Evolutionary conservation across 2,113 vertebrate species (phyloP), one percentile per base, ranked within the genome.

Genomic region (Clarias magur): DNA sequence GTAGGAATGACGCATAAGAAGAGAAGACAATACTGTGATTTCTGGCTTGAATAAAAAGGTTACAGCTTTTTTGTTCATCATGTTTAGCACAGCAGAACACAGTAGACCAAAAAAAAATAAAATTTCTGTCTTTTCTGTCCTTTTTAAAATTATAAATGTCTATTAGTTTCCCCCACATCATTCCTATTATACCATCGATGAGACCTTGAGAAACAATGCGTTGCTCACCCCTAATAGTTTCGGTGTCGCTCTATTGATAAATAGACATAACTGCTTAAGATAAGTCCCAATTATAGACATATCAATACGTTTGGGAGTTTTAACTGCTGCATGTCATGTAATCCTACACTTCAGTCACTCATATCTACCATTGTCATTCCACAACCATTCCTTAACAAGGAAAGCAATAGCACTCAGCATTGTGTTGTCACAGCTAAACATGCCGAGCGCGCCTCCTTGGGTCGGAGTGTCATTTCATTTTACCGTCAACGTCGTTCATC

Each of bases 381-480:
- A 53, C 25, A 60, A 67, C 67, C 83, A 34, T 57, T 89, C 48
- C 38, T 48, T 88, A 75, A 88, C 57, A 68, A 84, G 85, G 84
- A 88, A n/a, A 83, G 79, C 57, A 85, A 62, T 65, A 23, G 81
- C 72, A 21, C 81, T 78, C 34, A 67, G 59, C 57, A 68, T 78
- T 88, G 48, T 48, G 80, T 81, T 89, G 85, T 86, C 68, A 88
- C 83, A 68, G 73, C 75, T 34, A 57, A 88, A 80, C 70, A 56
- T 75, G 72, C 30, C 25, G 56, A 53, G 76, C 72, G 30, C 81
- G 62, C 78, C 84, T 78, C 81, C 91, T 88, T 92, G 91, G 92
- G 91, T 91, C 88, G 78, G 80, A 62, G 86, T 93, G 92, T 93
- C 92, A 93, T 85, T 88, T 75, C 80, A 70, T 76, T 84, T 87